Conservation (phyloP, 2,888 invertebrate species). For the Phragmatobia fuliginosa region DNA sequence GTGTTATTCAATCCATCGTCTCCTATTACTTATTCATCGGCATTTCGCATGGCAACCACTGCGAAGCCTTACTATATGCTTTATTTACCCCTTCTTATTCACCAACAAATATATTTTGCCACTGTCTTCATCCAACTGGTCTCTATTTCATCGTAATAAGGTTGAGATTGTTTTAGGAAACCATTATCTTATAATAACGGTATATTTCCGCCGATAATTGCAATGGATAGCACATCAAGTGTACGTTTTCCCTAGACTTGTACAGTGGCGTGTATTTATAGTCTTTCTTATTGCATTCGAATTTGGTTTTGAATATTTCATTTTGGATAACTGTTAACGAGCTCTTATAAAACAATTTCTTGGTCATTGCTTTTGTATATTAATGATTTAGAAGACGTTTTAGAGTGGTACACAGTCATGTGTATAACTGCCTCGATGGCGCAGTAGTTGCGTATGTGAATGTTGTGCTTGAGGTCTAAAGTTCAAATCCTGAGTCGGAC, state of each 20-base stretch:
- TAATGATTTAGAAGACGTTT: background rate
- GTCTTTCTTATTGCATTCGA: slow-evolving; percentile 35
- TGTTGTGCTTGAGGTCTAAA: too few species aligned
- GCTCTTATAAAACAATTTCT: too few species aligned
- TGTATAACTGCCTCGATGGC: too few species aligned
- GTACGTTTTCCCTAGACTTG: slow-evolving; percentile 65
- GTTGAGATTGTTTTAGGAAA: slow-evolving; percentile 24
- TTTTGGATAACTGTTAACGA: slow-evolving; percentile 26
- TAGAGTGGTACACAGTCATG: too few species aligned
- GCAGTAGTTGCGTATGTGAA: too few species aligned
- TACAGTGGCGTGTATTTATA: slow-evolving; percentile 47
- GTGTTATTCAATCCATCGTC: slow-evolving; percentile 40
- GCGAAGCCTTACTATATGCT: slow-evolving; percentile 45
- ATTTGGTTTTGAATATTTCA: slow-evolving; percentile 51
- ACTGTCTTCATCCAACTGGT: background rate
- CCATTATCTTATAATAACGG: slow-evolving; percentile 28
- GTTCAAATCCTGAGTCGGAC: too few species aligned
- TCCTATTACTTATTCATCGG: slow-evolving; percentile 59
- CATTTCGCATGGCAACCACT: slow-evolving; percentile 57
- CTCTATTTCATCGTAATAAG: slow-evolving; percentile 23
- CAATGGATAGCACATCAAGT: slow-evolving; percentile 60
- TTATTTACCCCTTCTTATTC: slow-evolving; percentile 45
- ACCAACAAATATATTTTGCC: slow-evolving; percentile 20
- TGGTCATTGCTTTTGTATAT: too few species aligned
- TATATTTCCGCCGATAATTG: slow-evolving; percentile 63